Evolutionary conservation across 2,888 invertebrate genomes (phyloP).

Genomic region (Aphodius granarius): DNA sequence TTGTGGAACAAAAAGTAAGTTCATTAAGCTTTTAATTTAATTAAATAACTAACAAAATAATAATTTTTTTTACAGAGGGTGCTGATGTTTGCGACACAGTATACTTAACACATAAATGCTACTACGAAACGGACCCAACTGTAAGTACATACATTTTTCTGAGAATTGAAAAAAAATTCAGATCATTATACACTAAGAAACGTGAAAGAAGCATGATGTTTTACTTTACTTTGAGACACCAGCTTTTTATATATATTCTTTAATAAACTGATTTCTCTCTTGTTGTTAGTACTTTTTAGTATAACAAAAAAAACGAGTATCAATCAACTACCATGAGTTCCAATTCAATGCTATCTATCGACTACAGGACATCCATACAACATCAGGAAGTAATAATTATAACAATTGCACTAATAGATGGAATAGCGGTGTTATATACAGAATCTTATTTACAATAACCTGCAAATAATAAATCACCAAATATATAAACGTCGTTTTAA

Average conservation of each 20-base stretch:
- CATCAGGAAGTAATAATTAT: neutral
- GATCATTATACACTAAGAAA: too few relatives aligned
- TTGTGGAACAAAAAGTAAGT: slow-evolving; percentile 49
- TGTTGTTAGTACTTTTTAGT: neutral
- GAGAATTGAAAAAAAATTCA: too few relatives aligned
- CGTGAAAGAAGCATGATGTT: too few relatives aligned
- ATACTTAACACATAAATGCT: slow-evolving; percentile 41
- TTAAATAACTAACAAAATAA: neutral
- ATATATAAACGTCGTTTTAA: too few relatives aligned
- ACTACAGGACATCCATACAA: neutral
- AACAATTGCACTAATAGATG: neutral
- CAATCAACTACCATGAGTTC: neutral
- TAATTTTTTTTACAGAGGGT: slow-evolving; percentile 32
- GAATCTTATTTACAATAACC: neutral
- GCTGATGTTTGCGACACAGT: slow-evolving; percentile 41
- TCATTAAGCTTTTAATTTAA: neutral
- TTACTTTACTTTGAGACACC: too few relatives aligned
- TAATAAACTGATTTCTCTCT: too few relatives aligned
- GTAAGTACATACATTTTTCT: too few relatives aligned
- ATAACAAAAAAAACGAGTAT: neutral
- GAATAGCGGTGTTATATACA: neutral
- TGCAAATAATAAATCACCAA: neutral
- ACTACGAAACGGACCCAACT: slow-evolving; percentile 32
- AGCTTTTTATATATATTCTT: too few relatives aligned
- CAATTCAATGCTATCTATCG: neutral